Conservation (phyloP, 1,140 invertebrate species). For the Drosophila murphyi region DNA sequence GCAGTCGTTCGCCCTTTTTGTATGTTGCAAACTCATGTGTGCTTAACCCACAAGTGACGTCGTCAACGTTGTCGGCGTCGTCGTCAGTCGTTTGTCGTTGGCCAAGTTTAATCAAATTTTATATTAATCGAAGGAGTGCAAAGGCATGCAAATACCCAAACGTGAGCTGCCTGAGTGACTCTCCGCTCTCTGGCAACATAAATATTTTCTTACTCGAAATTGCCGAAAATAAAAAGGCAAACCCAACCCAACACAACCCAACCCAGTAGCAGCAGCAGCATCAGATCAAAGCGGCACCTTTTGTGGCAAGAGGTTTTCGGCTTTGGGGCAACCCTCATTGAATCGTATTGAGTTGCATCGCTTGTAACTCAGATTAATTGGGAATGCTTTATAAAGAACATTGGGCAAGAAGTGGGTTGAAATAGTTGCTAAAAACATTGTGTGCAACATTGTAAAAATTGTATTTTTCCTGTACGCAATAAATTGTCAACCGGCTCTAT, state of each 20-base stretch:
- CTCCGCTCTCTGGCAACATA: constrained; percentile 25
- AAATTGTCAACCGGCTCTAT: not conserved
- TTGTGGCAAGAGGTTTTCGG: constrained; percentile 11
- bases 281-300: constrained; percentile 18
- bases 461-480: constrained; percentile 12
- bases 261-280: constrained; percentile 9
- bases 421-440: constrained; percentile 7
- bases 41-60: constrained; percentile 73
- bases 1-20: constrained; percentile 29
- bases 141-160: constrained; percentile 78
- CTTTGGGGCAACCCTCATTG: constrained; percentile 14
- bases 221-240: constrained; percentile 32
- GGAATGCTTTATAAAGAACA: constrained; percentile 24
- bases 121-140: constrained; percentile 82
- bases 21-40: constrained; percentile 66
- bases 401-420: not conserved
- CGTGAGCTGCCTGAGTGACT: constrained; percentile 33
- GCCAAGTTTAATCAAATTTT: constrained; percentile 82
- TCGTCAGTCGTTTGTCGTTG: constrained; percentile 46
- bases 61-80: constrained; percentile 3
- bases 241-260: not conserved
- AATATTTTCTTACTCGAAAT: constrained; percentile 53
- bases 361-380: constrained; percentile 50
- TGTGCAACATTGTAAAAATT: not conserved
- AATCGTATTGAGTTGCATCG: constrained; percentile 36